Evolutionary conservation across 92 coral and sea anemone genomes (phyloP).

Genomic region (Epizoanthus rinbou): DNA sequence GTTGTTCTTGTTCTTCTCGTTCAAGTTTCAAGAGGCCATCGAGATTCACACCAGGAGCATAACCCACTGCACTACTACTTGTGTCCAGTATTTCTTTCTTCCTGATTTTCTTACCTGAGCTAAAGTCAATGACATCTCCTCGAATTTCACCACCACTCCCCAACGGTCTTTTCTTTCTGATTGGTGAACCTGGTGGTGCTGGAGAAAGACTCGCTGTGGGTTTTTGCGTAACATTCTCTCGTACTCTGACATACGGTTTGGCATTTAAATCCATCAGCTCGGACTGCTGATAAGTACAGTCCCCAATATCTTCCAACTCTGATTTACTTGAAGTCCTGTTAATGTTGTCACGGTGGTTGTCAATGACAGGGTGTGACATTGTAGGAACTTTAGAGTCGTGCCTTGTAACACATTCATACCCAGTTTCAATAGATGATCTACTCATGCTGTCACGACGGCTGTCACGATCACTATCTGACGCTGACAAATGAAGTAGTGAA

Average conservation of each 20-base stretch:
- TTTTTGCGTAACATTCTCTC: not conserved
- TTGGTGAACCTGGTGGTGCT: not conserved
- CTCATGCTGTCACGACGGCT: conserved; percentile 8
- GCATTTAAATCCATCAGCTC: conserved; percentile 38
- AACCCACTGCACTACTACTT: conserved; percentile 38
- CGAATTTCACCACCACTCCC: conserved; percentile 23
- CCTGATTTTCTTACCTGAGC: conserved; percentile 50
- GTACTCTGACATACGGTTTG: conserved; percentile 28
- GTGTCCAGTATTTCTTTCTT: conserved; percentile 20
- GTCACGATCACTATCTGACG: not conserved
- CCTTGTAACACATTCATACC: not conserved
- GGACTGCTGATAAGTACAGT: not conserved
- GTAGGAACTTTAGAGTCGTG: not conserved
- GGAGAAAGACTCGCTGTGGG: not conserved
- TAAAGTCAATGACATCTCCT: not conserved
- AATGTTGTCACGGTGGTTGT: not conserved
- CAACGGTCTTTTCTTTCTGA: conserved; percentile 30
- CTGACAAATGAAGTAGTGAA: not conserved
- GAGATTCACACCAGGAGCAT: conserved; percentile 76
- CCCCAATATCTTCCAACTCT: not conserved
- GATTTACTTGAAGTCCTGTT: not conserved
- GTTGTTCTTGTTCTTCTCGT: conserved; percentile 86
- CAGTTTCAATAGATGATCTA: conserved; percentile 6
- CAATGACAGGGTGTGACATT: not conserved
- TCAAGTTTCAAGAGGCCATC: conserved; percentile 82